Percentiles rank a stretch among this genome's conserved stretches.
Conservation (phyloP, 2,888 invertebrate genomes). For the Pristionchus maxplancki region DNA sequence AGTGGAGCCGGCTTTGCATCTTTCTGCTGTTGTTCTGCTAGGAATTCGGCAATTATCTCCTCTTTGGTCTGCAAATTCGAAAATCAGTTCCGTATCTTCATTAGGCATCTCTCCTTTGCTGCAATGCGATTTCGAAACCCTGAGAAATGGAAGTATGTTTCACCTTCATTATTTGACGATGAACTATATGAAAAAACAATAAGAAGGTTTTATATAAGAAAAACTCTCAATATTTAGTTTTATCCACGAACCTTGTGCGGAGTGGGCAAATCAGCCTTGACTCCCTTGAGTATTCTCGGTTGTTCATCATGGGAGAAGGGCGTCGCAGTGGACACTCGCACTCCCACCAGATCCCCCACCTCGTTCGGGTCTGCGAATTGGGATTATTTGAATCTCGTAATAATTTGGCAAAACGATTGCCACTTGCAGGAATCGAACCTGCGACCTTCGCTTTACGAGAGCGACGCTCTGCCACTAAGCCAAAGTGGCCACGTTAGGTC, state of each 20-base stretch:
- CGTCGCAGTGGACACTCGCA: constrained; percentile 6
- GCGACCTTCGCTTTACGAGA: constrained; percentile 47
- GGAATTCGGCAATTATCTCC: background rate
- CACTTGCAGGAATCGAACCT: constrained; percentile 46
- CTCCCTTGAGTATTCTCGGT: background rate
- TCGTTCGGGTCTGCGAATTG: background rate
- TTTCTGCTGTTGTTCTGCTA: background rate
- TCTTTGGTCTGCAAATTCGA: constrained; percentile 1
- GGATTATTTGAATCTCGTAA: background rate
- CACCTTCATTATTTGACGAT: too few relatives aligned
- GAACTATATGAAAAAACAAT: too few relatives aligned
- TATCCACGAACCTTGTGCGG: background rate
- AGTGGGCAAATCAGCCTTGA: background rate
- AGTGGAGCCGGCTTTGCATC: background rate
- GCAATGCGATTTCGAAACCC: too few relatives aligned
- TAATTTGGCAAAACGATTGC: background rate
- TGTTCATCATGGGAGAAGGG: constrained; percentile 22
- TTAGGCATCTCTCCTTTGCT: background rate
- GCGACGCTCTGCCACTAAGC: constrained; percentile 46
- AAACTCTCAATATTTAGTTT: too few relatives aligned
- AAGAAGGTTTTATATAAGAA: too few relatives aligned
- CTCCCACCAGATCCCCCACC: background rate
- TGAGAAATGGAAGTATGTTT: too few relatives aligned
- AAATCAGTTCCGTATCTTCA: background rate
- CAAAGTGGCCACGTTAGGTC: background rate